Conservation (phyloP, 1,140 invertebrate species). For the Apis dorsata region DNA sequence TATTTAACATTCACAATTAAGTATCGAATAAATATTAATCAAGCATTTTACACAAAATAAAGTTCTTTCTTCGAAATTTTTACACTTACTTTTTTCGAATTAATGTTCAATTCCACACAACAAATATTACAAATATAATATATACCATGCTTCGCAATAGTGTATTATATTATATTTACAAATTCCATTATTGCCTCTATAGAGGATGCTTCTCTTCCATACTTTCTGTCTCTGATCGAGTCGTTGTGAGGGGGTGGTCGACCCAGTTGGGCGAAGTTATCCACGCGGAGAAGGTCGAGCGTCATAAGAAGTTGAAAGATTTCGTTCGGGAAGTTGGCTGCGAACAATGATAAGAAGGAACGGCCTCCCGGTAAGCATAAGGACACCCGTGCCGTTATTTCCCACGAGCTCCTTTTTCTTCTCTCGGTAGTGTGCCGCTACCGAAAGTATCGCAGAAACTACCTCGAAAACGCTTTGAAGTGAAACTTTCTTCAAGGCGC, state of each 20-base stretch:
- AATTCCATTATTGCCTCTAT: no score
- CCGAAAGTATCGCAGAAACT: conserved; percentile 41
- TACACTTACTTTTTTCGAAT: no score
- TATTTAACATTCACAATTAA: no score
- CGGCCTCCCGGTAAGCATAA: conserved; percentile 42
- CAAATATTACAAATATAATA: no score
- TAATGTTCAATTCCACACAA: no score
- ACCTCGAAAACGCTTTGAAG: conserved; percentile 39
- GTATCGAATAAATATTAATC: no score
- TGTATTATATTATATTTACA: no score
- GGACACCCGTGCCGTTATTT: conserved; percentile 46
- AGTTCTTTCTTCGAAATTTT: no score
- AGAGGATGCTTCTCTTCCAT: no score
- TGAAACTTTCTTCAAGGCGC: conserved; percentile 25
- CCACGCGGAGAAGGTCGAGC: conserved; percentile 19
- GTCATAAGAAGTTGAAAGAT: conserved; percentile 59
- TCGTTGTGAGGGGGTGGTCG: background rate
- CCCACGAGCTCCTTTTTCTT: conserved; percentile 49
- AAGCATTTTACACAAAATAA: no score
- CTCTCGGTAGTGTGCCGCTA: background rate
- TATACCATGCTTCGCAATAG: no score
- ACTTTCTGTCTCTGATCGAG: no score
- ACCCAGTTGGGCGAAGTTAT: conserved; percentile 24
- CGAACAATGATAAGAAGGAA: conserved; percentile 59
- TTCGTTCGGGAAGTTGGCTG: conserved; percentile 33